Conservation (phyloP, 2,113 vertebrate genomes). For the Tetrax tetrax region DNA sequence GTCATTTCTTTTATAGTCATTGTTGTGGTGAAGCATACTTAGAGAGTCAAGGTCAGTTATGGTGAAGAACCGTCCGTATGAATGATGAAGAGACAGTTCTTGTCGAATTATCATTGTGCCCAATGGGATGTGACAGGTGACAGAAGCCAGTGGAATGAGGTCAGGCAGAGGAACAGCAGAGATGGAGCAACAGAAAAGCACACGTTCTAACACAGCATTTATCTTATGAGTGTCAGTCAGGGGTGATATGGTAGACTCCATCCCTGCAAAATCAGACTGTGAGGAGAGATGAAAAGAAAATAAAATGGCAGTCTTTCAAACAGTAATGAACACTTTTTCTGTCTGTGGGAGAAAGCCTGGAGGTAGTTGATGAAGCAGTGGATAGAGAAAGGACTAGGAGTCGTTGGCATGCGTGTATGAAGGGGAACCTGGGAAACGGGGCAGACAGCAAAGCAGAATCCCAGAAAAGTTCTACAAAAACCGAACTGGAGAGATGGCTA, state of each 20-base stretch:
- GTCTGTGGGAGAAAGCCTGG: neutral
- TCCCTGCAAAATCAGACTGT: neutral
- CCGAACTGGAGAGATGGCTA: neutral
- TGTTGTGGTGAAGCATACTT: neutral
- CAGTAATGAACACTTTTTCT: neutral
- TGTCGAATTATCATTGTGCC: conserved; percentile 9
- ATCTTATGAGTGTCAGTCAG: neutral
- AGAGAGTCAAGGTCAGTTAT: conserved; percentile 12
- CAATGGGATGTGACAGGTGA: conserved; percentile 17
- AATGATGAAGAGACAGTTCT: neutral
- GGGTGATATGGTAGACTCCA: neutral
- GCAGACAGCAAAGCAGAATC: neutral
- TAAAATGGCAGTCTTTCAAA: neutral
- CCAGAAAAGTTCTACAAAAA: neutral
- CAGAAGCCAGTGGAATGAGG: conserved; percentile 1
- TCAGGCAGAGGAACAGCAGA: conserved; percentile 6
- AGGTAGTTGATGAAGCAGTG: neutral
- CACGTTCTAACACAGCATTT: neutral
- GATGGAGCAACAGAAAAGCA: neutral
- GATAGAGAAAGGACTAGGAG: neutral
- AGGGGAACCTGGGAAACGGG: neutral
- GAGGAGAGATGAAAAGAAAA: neutral
- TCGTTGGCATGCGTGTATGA: neutral
- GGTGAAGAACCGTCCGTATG: neutral
- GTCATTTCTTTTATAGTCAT: neutral